phyloP scores from a whole-genome alignment of 1,140 invertebrate species.

The Euwallacea similis region DNA sequence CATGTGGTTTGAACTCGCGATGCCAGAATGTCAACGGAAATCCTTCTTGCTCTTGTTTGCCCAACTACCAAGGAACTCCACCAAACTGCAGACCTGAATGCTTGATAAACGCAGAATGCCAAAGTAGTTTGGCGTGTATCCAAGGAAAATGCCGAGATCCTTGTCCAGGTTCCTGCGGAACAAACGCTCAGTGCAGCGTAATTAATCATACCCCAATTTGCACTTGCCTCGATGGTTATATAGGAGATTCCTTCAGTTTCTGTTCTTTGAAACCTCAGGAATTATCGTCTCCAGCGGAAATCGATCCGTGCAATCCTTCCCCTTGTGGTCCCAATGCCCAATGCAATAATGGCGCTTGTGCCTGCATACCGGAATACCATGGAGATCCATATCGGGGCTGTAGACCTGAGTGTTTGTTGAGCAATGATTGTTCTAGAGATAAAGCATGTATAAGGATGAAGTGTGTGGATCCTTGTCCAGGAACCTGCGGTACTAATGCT shows the following conservation, averaged over 20 bases:
- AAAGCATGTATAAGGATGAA: conserved; percentile 65
- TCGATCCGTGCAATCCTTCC: conserved; percentile 56
- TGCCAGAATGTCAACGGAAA: conserved; percentile 63
- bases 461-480: conserved; percentile 68
- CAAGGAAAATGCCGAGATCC: conserved; percentile 68
- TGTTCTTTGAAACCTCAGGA: conserved; percentile 57
- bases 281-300: conserved; percentile 38
- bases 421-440: conserved; percentile 68
- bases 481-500: conserved; percentile 68
- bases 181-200: conserved; percentile 62
- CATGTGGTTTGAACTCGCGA: conserved; percentile 70
- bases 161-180: conserved; percentile 69
- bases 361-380: conserved; percentile 57
- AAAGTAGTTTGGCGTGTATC: conserved; percentile 63
- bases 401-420: conserved; percentile 68
- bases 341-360: conserved; percentile 56
- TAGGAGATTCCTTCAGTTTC: conserved; percentile 69
- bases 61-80: conserved; percentile 67
- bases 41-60: conserved; percentile 66
- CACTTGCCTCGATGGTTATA: conserved; percentile 66
- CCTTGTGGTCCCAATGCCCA: conserved; percentile 56
- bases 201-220: conserved; percentile 67
- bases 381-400: conserved; percentile 60
- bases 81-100: conserved; percentile 72
- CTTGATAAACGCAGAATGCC: conserved; percentile 65